phyloP scores from a whole-genome alignment of 2,888 invertebrate species.

The Cheilosia vernalis region DNA sequence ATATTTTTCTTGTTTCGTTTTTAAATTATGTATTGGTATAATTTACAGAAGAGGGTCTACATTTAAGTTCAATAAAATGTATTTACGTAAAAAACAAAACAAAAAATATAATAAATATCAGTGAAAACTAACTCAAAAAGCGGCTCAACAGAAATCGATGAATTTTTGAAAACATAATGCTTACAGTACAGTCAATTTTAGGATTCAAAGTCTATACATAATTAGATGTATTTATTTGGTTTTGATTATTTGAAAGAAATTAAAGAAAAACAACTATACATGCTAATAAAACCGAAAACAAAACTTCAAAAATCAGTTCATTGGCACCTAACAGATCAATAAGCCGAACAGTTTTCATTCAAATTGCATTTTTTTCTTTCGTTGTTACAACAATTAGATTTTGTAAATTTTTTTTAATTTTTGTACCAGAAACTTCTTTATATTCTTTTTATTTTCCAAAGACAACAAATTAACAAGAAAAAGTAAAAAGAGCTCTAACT shows the following conservation, averaged over 20 bases:
- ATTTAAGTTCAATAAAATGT: constrained; percentile 55
- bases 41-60: constrained; percentile 81
- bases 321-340: constrained; percentile 68
- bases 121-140: constrained; percentile 69
- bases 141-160: constrained; percentile 81
- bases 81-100: constrained; percentile 30
- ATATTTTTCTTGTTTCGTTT: constrained; percentile 19
- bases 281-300: constrained; percentile 42
- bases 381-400: constrained; percentile 12
- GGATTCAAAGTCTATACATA: constrained; percentile 49
- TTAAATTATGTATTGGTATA: constrained; percentile 66
- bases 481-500: constrained; percentile 31
- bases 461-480: constrained; percentile 32
- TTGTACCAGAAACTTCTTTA: constrained; percentile 35
- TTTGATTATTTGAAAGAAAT: constrained; percentile 61
- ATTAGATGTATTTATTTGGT: constrained; percentile 59
- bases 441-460: constrained; percentile 22
- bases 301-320: constrained; percentile 77
- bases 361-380: constrained; percentile 26
- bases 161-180: constrained; percentile 77
- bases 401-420: constrained; percentile 6
- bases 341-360: constrained; percentile 36
- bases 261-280: constrained; percentile 52
- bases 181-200: constrained; percentile 64
- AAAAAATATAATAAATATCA: constrained; percentile 41